phyloP scores from a whole-genome alignment of 2,888 invertebrate genomes.

The Drosophila austrosaltans region DNA sequence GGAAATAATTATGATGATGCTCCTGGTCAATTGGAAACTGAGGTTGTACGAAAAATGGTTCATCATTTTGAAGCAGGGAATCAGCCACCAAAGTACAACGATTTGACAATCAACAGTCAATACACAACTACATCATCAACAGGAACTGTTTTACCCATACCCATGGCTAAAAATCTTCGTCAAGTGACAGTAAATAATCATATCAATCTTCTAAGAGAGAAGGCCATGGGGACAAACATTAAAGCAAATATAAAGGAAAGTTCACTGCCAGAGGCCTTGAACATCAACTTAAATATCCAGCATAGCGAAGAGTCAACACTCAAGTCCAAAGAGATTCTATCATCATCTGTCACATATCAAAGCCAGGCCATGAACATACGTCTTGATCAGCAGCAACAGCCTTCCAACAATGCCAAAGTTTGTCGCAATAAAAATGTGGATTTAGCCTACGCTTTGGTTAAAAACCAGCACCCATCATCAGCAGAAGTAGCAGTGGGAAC shows the following conservation, averaged over 20 bases:
- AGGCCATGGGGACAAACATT: neutral
- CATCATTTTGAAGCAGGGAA: slow-evolving; percentile 81
- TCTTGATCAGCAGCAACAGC: slow-evolving; percentile 51
- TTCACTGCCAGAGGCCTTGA: slow-evolving; percentile 14
- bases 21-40: slow-evolving; percentile 63
- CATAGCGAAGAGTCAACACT: slow-evolving; percentile 28
- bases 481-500: slow-evolving; percentile 38
- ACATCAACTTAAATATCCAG: slow-evolving; percentile 46
- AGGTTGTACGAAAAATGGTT: slow-evolving; percentile 83
- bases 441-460: slow-evolving; percentile 82
- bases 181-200: slow-evolving; percentile 84
- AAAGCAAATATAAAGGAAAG: slow-evolving; percentile 9
- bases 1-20: slow-evolving; percentile 38
- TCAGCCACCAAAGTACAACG: slow-evolving; percentile 38
- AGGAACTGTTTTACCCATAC: slow-evolving; percentile 16
- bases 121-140: slow-evolving; percentile 70
- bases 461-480: slow-evolving; percentile 48
- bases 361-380: slow-evolving; percentile 80
- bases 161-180: slow-evolving; percentile 40
- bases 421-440: slow-evolving; percentile 84
- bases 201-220: slow-evolving; percentile 73
- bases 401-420: slow-evolving; percentile 79
- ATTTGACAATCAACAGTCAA: slow-evolving; percentile 84
- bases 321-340: slow-evolving; percentile 17
- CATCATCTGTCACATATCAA: slow-evolving; percentile 58